Evolutionary conservation across 2,797 vertebrate genomes (phyloP), one percentile per base, ranked within the genome.

Genomic region (Sparus aurata): DNA sequence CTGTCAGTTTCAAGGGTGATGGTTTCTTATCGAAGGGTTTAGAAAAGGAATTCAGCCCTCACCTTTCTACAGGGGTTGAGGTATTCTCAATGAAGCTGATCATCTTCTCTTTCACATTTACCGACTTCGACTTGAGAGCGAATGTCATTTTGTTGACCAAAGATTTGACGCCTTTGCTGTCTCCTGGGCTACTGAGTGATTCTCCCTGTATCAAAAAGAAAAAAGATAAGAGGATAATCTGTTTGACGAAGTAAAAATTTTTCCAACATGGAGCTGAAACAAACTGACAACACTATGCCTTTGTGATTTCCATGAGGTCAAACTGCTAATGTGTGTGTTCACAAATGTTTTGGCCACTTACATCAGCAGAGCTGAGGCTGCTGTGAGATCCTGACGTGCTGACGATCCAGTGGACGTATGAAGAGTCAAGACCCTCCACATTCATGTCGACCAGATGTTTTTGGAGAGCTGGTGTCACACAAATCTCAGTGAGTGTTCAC

Each of bases 71-170:
- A n/a, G 98, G 98, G 61, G 97, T 96, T 43, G 98, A 97, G 5
- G 97, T 98, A 80, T 99, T 99, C 95, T 99, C 98, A 74, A 99
- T 99, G 90, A 99, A 99, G 94, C 97, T 99, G 91, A 99, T 99
- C 90, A 99, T 97, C 94, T 98, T 99, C 94, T 99, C 98, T 89
- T 98, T 99, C 27, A 99, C 98, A 4, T 99, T 99, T 52, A 99
- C 98, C 0, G 98, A 99, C 92, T 97, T 99, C 57, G 98, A 99
- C 93, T 98, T 99, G 66, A 99, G 95, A 81, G 97, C 98, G 93
- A 99, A 98, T 0, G 98, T 99, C 98, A 99, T 99, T 94, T 99
- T 99, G 94, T 98, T 99, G 90, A 99, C 96, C 59, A 99, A 91
- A 23, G 98, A 99, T 90, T 99, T 99, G 82, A 99, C 96, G 3